These are phyloP conservation scores for Phenacoccus solenopsis DNA, from an alignment of 1,140 invertebrate genomes.

Conservation along the genomic window DNA sequence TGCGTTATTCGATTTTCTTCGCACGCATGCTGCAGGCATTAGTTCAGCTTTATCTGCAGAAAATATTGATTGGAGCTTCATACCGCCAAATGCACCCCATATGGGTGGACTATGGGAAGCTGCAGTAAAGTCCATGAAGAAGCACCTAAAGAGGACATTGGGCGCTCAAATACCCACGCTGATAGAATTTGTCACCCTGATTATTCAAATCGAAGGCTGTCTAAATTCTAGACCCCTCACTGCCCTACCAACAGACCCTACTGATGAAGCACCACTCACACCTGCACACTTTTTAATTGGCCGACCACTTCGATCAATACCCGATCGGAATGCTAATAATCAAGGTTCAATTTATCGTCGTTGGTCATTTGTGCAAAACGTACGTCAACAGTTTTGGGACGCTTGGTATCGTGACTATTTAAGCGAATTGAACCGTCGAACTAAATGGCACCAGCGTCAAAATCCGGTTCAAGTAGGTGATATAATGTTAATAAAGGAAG, in stretches of 20 bases:
- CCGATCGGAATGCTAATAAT: not conserved
- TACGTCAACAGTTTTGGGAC: not conserved
- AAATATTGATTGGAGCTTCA: conserved; percentile 28
- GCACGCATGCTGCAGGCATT: not conserved
- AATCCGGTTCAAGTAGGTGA: not conserved
- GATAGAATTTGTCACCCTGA: not conserved
- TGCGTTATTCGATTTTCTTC: conserved; percentile 18
- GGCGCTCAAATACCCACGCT: not conserved
- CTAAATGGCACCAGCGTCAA: not conserved
- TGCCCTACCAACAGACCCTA: conserved; percentile 25
- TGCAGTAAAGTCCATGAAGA: not conserved
- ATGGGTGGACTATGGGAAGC: conserved; percentile 23
- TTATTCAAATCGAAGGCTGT: not conserved
- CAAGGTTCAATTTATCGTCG: not conserved
- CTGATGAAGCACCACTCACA: conserved; percentile 25
- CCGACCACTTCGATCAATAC: not conserved
- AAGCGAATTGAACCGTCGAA: not conserved
- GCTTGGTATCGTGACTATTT: not conserved
- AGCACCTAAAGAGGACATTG: not conserved
- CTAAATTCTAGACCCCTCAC: conserved; percentile 25
- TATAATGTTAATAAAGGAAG: not conserved
- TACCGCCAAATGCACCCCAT: not conserved
- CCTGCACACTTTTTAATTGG: conserved; percentile 30
- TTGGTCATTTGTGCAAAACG: not conserved
- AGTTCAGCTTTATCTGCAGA: too few species aligned